phyloP scores from a whole-genome alignment of 2,888 invertebrate species.

The Pammene aurita region DNA sequence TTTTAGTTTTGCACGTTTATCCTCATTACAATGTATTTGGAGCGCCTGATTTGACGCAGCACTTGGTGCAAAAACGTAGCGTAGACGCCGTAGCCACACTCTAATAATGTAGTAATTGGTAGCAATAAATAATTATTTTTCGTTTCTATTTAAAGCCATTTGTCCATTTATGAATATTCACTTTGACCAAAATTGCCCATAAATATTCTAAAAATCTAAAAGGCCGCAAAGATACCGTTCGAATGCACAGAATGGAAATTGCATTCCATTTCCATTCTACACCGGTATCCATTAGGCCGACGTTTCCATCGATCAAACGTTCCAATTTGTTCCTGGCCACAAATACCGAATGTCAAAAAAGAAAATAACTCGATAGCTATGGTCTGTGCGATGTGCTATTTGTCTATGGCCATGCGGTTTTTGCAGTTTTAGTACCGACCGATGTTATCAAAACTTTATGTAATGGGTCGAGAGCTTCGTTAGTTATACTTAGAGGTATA shows the following conservation, averaged over 20 bases:
- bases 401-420: conserved; percentile 30
- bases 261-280: conserved; percentile 31
- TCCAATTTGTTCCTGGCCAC: conserved; percentile 41
- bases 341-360: conserved; percentile 37
- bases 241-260: conserved; percentile 37
- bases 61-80: too few relatives aligned
- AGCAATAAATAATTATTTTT: too few relatives aligned
- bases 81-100: too few relatives aligned
- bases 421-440: conserved; percentile 3
- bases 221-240: conserved; percentile 35
- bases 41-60: too few relatives aligned
- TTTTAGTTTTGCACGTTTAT: too few relatives aligned
- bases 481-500: too few relatives aligned
- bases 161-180: too few relatives aligned
- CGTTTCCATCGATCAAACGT: conserved; percentile 40
- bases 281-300: conserved; percentile 36
- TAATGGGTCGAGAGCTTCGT: too few relatives aligned
- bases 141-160: too few relatives aligned
- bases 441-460: background rate
- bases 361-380: conserved; percentile 30
- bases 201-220: conserved; percentile 41
- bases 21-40: too few relatives aligned
- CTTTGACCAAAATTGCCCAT: conserved; percentile 18
- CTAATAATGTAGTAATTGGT: too few relatives aligned
- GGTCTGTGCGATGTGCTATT: conserved; percentile 35